Conservation (phyloP, 1,140 invertebrate species). For the Neodiprion fabricii region DNA sequence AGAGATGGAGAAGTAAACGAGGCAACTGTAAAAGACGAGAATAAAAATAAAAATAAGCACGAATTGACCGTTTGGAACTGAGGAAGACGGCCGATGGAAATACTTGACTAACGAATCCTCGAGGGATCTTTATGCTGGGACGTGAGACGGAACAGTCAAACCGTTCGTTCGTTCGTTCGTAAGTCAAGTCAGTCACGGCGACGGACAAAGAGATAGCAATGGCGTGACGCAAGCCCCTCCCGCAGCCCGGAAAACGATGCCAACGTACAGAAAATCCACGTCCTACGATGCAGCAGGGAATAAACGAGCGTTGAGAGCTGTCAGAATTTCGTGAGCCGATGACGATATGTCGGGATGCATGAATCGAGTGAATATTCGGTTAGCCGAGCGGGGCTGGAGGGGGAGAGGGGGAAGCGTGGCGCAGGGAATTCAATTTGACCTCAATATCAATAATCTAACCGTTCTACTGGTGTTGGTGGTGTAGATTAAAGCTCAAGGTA, state of each 20-base stretch:
- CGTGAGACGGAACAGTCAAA: slow-evolving; percentile 4
- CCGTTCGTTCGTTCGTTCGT: slow-evolving; percentile 14
- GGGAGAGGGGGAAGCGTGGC: background rate
- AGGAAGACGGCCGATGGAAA: background rate
- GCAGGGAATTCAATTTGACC: background rate
- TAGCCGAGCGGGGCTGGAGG: no score
- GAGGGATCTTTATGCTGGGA: slow-evolving; percentile 14
- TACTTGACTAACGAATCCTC: slow-evolving; percentile 5
- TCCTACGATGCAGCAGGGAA: background rate
- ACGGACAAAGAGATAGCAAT: slow-evolving; percentile 27
- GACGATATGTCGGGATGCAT: no score
- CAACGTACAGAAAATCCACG: background rate
- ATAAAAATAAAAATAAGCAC: no score
- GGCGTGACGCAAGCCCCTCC: slow-evolving; percentile 24
- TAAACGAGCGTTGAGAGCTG: slow-evolving; percentile 6
- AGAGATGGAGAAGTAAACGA: no score
- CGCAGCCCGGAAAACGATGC: slow-evolving; percentile 10
- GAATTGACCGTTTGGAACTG: background rate
- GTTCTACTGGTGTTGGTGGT: slow-evolving; percentile 24
- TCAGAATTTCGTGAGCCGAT: slow-evolving; percentile 8
- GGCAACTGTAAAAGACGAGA: no score
- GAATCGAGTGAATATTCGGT: no score
- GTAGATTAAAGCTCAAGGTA: slow-evolving; percentile 13
- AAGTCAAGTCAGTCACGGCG: background rate
- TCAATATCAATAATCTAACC: slow-evolving; percentile 25